These are phyloP conservation scores for Orussus abietinus DNA, from an alignment of 1,140 invertebrate genomes.

Conservation along the genomic window DNA sequence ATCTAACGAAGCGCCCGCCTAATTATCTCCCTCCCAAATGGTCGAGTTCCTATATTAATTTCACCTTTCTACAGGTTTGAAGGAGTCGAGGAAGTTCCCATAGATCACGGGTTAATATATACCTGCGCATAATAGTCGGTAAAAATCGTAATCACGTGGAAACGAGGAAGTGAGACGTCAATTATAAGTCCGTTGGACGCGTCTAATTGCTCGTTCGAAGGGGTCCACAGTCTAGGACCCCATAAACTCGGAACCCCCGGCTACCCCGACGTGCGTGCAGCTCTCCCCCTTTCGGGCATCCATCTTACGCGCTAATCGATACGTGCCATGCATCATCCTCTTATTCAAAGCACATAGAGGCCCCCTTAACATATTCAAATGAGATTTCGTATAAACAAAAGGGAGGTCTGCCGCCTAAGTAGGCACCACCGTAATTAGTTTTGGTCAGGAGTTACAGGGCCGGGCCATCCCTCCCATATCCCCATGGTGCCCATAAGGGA, in stretches of 20 bases:
- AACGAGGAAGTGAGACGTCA: no score
- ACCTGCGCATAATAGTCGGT: no score
- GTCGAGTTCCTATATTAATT: no score
- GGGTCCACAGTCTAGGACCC: neutral
- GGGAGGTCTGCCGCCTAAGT: slow-evolving; percentile 28
- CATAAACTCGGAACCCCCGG: no score
- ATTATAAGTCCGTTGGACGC: slow-evolving; percentile 10
- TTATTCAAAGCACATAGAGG: slow-evolving; percentile 6
- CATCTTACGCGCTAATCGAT: slow-evolving; percentile 22
- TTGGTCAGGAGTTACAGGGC: slow-evolving; percentile 30
- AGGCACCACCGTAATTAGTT: slow-evolving; percentile 37
- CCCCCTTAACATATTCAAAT: slow-evolving; percentile 35
- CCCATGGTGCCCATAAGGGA: slow-evolving; percentile 2
- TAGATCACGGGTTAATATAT: no score
- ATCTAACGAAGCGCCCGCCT: no score
- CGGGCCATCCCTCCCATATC: neutral
- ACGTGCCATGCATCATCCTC: slow-evolving; percentile 13
- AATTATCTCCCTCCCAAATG: no score
- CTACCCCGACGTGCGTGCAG: no score
- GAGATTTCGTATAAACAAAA: slow-evolving; percentile 38
- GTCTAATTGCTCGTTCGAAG: slow-evolving; percentile 1
- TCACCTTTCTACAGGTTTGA: no score
- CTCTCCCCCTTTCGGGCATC: no score
- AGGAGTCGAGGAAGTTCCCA: no score
- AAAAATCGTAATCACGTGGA: no score